Base-by-base conservation (phyloP, 2,113 vertebrate genomes). In the Rhadina sibilatrix region DNA sequence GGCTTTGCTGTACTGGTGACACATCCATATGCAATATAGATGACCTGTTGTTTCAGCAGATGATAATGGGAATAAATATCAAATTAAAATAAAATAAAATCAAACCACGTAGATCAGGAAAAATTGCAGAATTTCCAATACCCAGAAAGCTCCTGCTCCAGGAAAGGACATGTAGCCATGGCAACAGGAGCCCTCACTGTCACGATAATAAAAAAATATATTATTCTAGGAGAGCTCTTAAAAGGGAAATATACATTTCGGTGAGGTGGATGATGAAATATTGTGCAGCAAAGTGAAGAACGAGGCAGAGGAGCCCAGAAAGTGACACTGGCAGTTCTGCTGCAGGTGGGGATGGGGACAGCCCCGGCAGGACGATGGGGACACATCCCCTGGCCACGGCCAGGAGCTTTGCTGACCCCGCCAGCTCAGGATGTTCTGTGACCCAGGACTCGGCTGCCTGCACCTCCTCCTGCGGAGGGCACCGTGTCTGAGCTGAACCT, bases 231-330 rank as follows among this genome's bases (percentile, higher is more conserved):
- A 86, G 89, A 88, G 89, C 87, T 96, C 94, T 97, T 97, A 93
- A 97, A 97, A 97, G 95, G 90, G 93, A 97, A 96, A 96, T 97
- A 95, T 93, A 81, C 91, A 83, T 97, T 96, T 94, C 12, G 33
- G 74, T 76, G 88, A 76, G 88, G 81, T 76, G 64, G 80, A 37
- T 93, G 93, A 88, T 95, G 81, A 97, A 96, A 91, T 92, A 90
- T 68, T 72, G 93, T 71, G 68, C 78, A 82, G 83, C 60, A 50
- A 86, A 86, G 89, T 49, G 88, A 85, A 40, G 91, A 88, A 72
- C 1, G 35, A 83, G 61, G 44, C 46, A 21, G 84, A 87, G 64
- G 75, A 75, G 72, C 35, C 76, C 4, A 6, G 72, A 15, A 71
- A 85, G 75, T 15, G 65, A 79, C 76, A 23, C 50, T 0, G 2